Evolutionary conservation across 2,797 vertebrate species (phyloP), one percentile per base, ranked within the genome.

Genomic region (Clarias fuscus): DNA sequence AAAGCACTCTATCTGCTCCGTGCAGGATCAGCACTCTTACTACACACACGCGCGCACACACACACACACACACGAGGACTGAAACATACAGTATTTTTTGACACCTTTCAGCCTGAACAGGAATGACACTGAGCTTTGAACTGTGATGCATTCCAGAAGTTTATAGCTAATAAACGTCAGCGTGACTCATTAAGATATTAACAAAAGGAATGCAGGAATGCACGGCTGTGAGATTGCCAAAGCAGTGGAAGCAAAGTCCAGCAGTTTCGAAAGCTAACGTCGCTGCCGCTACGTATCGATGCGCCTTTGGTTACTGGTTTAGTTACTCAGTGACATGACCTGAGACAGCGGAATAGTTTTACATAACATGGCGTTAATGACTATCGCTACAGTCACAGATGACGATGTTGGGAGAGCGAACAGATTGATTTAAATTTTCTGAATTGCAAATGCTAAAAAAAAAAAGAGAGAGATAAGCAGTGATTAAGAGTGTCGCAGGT

Each of bases 101-200:
- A 84, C 65, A 82, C 24, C 27, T 53, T 61, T 70, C 37, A 75
- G 18, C 58, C 70, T 77, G 6, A 61, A 65, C 73, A 67, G 14
- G 27, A 70, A 7, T 7, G 11, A 68, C 80, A n/a, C 20, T 86
- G 85, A 90, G 93, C 90, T 90, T 88, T 91, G 89, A 91, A 91
- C 88, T 48, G 89, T 88, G 70, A 73, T 59, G 88, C 92, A 95
- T 95, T 95, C 94, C 91, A 89, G 64, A 24, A 65, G 65, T 82
- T 88, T 86, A 82, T 65, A 90, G 93, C 90, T 93, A 91, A 89
- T 90, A 85, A 87, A 82, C 6, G 53, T 89, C 78, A 59, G 59
- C 75, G 70, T 84, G 82, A 92, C 90, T 90, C 86, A 88, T 87
- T 92, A 86, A 79, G 59, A 89, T 84, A 81, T 91, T 91, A 92